Evolutionary conservation across 2,113 vertebrate species (phyloP).

Genomic region (Rhineura floridana): DNA sequence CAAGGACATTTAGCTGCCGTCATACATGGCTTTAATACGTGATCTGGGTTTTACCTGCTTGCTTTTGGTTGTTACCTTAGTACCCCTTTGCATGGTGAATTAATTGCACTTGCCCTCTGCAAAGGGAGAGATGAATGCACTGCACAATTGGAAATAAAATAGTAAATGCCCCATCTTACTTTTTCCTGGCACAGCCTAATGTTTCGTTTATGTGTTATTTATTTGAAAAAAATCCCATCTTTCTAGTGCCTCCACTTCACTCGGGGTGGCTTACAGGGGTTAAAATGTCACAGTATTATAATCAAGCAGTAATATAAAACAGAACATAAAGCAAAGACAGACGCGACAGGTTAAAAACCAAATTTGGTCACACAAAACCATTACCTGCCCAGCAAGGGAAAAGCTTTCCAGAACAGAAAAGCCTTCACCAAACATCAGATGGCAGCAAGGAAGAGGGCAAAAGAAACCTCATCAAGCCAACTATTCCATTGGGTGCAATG

Average conservation of each 20-base stretch:
- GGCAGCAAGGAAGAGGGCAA: neutral
- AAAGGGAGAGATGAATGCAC: neutral
- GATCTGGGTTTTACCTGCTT: neutral
- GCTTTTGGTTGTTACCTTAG: neutral
- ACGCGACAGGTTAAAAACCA: too few relatives aligned
- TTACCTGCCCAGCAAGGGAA: neutral
- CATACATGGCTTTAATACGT: rapidly evolving
- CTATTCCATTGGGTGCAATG: too few relatives aligned
- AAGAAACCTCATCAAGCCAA: too few relatives aligned
- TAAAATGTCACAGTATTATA: too few relatives aligned
- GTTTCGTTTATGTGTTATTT: too few relatives aligned
- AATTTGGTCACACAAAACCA: too few relatives aligned
- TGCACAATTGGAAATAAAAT: neutral
- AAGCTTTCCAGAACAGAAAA: neutral
- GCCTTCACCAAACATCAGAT: neutral
- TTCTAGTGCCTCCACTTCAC: too few relatives aligned
- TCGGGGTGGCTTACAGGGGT: too few relatives aligned
- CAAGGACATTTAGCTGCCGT: rapidly evolving
- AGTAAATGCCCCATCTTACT: neutral
- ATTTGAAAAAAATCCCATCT: too few relatives aligned
- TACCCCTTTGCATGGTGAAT: neutral
- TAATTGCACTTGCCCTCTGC: neutral
- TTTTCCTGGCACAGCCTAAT: neutral
- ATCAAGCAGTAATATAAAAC: too few relatives aligned
- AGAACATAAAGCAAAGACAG: too few relatives aligned